Percentiles rank a stretch among this genome's conserved stretches.
Conservation (phyloP, 2,888 invertebrate species). For the Meliscaeva auricollis region DNA sequence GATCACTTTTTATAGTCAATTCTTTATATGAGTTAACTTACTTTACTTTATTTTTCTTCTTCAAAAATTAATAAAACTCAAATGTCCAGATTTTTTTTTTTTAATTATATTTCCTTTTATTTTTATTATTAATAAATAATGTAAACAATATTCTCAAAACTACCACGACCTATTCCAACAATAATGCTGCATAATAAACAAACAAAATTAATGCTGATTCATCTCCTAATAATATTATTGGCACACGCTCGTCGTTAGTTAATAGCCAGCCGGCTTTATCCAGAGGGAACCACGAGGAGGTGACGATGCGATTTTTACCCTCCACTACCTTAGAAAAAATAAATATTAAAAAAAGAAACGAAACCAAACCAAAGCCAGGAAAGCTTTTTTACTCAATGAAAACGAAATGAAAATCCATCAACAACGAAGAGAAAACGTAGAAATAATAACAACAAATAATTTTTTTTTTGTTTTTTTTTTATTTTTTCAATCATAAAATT, state of each 20-base stretch:
- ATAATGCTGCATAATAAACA: background rate
- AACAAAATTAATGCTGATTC: constrained; percentile 34
- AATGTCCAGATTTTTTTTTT: too few species aligned
- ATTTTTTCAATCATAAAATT: constrained; percentile 37
- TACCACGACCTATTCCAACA: constrained; percentile 25
- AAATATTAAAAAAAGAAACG: background rate
- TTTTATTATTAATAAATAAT: too few species aligned
- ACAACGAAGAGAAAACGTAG: constrained; percentile 23
- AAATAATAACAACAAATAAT: background rate
- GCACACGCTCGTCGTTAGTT: constrained; percentile 41
- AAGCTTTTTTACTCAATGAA: background rate
- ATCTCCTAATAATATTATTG: constrained; percentile 8
- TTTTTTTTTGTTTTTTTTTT: constrained; percentile 29
- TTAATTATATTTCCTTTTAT: too few species aligned
- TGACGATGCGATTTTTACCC: constrained; percentile 26
- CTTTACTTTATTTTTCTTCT: too few species aligned
- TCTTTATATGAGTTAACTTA: too few species aligned
- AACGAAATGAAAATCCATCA: constrained; percentile 13
- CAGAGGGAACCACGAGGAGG: constrained; percentile 41
- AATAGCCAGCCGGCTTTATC: constrained; percentile 7
- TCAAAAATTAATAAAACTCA: background rate
- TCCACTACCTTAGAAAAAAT: background rate
- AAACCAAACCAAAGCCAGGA: background rate
- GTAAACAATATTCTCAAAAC: background rate
- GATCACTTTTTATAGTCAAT: too few species aligned